Base-by-base conservation (phyloP, 2,797 vertebrate species). In the Phyllotis vaccarum region DNA sequence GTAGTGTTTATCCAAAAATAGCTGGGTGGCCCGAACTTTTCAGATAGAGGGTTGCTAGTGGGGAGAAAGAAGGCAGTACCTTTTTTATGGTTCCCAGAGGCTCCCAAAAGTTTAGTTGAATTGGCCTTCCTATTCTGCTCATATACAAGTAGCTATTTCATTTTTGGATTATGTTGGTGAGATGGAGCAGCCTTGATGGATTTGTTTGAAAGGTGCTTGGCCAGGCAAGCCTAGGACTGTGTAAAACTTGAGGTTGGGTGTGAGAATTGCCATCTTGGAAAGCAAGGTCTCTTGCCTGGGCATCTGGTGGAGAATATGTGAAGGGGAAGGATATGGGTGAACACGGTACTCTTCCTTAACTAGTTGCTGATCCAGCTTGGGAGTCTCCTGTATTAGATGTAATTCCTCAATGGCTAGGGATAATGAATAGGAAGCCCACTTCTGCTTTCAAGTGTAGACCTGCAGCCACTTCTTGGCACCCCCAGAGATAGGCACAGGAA, bases 141-240 rank as follows among this genome's bases (percentile, higher is more conserved):
- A 5, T 43, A n/a, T 21, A 37, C 7, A 10, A 81, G 83, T 54
- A 94, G 60, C 40, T n/a, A 2, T 81, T 90, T 68, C 56, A n/a
- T 90, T 54, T 37, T 94, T 70, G 56, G 37, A 43, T 34, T 68
- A 10, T 68, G 17, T 43, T 80, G n/a, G 22, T 79, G 72, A 49
- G 87, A 49, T 58, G 37, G 34, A 49, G 29, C 46, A 70, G 60
- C 70, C 27, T 76, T 34, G 10, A 7, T 91, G 87, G 60, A 49
- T 86, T 90, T 94, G 72, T 91, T 60, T 43, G 72, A 92, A 93
- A 80, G 68, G 46, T 93, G 27, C 29, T 85, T 76, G 60, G 43
- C 34, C 60, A 62, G 56, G 64, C 34, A 31, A 93, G 76, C 29
- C 64, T 31, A 56, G 58, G 43, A 86, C 86, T 93, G 31, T 62